A percentile compares a stretch with the other conserved stretches of the same genome.
phyloP scores from a whole-genome alignment of 2,797 vertebrate species.

The Eleutherodactylus coqui region DNA sequence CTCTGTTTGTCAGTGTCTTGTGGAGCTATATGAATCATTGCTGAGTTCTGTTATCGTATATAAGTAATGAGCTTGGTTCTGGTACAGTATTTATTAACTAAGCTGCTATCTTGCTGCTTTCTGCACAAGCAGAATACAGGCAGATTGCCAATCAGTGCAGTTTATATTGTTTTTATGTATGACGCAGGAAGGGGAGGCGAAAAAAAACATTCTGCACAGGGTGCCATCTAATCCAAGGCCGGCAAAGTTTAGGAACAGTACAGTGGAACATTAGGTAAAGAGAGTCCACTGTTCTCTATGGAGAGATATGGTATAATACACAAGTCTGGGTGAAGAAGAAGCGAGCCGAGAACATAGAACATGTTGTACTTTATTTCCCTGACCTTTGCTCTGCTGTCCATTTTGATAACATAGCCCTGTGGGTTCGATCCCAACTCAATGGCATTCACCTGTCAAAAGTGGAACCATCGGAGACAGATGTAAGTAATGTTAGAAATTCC shows the following conservation, averaged over 20 bases:
- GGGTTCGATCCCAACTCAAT: background rate
- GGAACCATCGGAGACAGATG: background rate
- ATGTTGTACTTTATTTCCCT: background rate
- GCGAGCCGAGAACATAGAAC: background rate
- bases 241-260: background rate
- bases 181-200: too few relatives aligned
- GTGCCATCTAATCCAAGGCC: too few relatives aligned
- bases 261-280: background rate
- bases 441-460: slow-evolving; percentile 2
- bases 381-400: background rate
- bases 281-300: background rate
- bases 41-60: too few relatives aligned
- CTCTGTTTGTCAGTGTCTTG: too few relatives aligned
- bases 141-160: too few relatives aligned
- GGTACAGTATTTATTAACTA: too few relatives aligned
- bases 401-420: background rate
- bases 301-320: background rate
- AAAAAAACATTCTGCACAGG: too few relatives aligned
- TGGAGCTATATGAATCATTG: too few relatives aligned
- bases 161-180: too few relatives aligned
- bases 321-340: background rate
- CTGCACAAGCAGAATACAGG: too few relatives aligned
- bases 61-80: too few relatives aligned
- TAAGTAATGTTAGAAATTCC: slow-evolving; percentile 13
- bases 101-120: too few relatives aligned